Evolutionary conservation across 2,888 invertebrate genomes (phyloP).

Genomic region (Stenchaetothrips biformis): DNA sequence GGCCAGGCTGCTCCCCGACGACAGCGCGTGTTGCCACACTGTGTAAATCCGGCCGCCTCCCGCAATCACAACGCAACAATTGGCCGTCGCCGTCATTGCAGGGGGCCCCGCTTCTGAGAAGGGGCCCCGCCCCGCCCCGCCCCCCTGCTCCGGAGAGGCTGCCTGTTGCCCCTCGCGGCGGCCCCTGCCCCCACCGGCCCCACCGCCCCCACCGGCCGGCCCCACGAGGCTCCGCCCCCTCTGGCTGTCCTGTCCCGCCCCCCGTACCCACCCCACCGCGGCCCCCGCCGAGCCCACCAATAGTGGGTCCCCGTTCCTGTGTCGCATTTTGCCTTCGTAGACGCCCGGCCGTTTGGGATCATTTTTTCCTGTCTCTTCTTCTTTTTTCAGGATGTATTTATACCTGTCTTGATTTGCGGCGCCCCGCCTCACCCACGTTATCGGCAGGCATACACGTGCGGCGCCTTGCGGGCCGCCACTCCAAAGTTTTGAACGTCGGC

Average conservation of each 20-base stretch:
- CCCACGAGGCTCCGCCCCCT: not conserved
- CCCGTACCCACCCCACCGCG: not conserved
- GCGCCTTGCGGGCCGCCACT: too few relatives aligned
- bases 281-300: not conserved
- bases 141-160: not conserved
- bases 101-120: not conserved
- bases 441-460: too few relatives aligned
- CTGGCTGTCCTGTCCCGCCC: not conserved
- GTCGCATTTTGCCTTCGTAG: not conserved
- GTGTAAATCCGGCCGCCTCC: not conserved
- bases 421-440: too few relatives aligned
- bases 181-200: not conserved
- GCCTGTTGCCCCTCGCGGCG: too few relatives aligned
- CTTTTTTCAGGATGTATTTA: too few relatives aligned
- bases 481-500: too few relatives aligned
- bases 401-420: too few relatives aligned
- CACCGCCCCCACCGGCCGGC: not conserved
- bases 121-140: not conserved
- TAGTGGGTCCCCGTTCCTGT: not conserved
- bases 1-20: not conserved
- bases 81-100: not conserved
- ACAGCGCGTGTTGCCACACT: not conserved
- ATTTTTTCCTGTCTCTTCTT: too few relatives aligned
- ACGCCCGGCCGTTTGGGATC: too few relatives aligned
- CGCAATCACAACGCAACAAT: not conserved